Conservation (phyloP, 2,888 invertebrate genomes). For the Lochmaea capreae region DNA sequence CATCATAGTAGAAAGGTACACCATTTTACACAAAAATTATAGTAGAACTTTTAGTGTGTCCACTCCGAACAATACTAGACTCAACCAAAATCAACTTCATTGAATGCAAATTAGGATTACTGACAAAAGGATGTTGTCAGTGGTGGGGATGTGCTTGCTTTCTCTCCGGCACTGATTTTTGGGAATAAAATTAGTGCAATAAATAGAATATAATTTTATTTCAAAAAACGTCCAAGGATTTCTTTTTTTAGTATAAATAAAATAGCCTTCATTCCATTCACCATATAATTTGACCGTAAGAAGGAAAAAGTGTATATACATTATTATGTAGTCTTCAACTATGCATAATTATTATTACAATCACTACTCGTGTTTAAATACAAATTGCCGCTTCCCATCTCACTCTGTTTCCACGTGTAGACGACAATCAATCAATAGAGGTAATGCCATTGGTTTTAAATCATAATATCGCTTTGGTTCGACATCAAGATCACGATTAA, state of each 20-base stretch:
- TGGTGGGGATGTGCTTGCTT: no score
- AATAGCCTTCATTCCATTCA: not conserved
- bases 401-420: conserved; percentile 7
- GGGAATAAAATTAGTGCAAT: no score
- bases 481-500: conserved; percentile 44
- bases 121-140: no score
- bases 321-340: conserved; percentile 2
- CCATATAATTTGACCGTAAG: not conserved
- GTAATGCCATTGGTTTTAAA: conserved; percentile 20
- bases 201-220: not conserved
- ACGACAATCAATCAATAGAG: not conserved
- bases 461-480: conserved; percentile 31
- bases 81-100: no score
- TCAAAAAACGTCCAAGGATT: not conserved
- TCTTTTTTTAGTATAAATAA: not conserved
- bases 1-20: no score
- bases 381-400: not conserved
- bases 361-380: conserved; percentile 1
- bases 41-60: no score
- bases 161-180: no score
- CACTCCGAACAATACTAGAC: no score
- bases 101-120: no score
- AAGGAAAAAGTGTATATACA: no score
- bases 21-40: no score
- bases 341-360: not conserved